phyloP scores from a whole-genome alignment of 2,113 vertebrate species.

The Orientallactaga bullata region DNA sequence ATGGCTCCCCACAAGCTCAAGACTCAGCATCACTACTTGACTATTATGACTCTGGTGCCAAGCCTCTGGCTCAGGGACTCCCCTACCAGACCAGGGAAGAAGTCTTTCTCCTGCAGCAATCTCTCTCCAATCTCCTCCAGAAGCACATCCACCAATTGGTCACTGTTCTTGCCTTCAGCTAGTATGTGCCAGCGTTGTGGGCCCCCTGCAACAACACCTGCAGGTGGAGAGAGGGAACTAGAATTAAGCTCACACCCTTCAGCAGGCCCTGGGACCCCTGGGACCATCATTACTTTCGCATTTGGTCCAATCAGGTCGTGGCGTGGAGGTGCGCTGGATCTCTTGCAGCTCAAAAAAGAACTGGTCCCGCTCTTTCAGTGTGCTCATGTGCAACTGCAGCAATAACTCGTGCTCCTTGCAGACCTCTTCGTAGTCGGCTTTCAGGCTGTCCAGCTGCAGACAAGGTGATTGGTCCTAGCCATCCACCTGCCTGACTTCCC shows the following conservation, averaged over 20 bases:
- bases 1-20: not conserved
- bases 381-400: constrained; percentile 87
- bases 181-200: constrained; percentile 81
- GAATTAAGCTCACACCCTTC: not conserved
- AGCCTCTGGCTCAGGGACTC: not conserved
- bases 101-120: constrained; percentile 77
- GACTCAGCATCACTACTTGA: not conserved
- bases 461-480: not conserved
- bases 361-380: constrained; percentile 79
- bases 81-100: constrained; percentile 85
- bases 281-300: constrained; percentile 83
- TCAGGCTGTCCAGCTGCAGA: constrained; percentile 86
- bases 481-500: not conserved
- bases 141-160: constrained; percentile 87
- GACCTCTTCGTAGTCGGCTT: constrained; percentile 87
- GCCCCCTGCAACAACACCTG: constrained; percentile 85
- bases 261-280: not conserved
- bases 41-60: not conserved
- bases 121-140: constrained; percentile 85
- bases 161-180: constrained; percentile 85
- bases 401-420: constrained; percentile 87
- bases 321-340: constrained; percentile 78
- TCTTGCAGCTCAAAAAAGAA: constrained; percentile 79
- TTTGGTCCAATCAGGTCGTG: constrained; percentile 83
- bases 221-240: constrained; percentile 19